These are phyloP conservation scores for Lasiurus cinereus DNA, from an alignment of 2,113 vertebrate species.

Conservation along the genomic window DNA sequence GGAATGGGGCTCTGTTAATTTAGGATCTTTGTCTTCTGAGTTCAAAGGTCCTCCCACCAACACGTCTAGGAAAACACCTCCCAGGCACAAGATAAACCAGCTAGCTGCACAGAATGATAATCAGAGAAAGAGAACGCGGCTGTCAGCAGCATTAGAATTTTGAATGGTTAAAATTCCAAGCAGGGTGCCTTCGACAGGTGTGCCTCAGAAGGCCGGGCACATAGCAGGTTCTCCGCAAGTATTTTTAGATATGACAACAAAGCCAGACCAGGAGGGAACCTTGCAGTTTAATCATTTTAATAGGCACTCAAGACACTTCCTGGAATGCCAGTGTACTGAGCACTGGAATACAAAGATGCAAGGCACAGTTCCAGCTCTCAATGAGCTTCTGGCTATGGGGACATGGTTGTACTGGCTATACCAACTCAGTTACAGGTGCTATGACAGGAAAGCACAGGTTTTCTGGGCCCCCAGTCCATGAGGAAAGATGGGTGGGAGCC, in stretches of 20 bases:
- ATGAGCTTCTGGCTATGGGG: background rate
- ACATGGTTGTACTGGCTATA: background rate
- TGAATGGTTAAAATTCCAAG: slow-evolving; percentile 28
- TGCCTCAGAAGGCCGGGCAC: background rate
- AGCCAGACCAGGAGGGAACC: background rate
- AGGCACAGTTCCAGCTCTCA: background rate
- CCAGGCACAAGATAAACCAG: background rate
- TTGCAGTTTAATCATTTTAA: slow-evolving; percentile 13
- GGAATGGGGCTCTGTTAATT: background rate
- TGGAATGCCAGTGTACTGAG: background rate
- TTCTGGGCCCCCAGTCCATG: background rate
- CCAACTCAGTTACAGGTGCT: background rate
- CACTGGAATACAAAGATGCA: background rate
- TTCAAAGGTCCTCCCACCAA: background rate
- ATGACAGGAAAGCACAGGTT: background rate
- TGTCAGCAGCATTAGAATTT: background rate
- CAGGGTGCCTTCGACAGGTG: background rate
- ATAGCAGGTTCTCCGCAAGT: background rate
- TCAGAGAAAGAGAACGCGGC: background rate
- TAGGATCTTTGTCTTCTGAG: background rate
- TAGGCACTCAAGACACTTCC: slow-evolving; percentile 21
- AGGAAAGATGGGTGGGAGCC: background rate
- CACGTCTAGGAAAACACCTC: background rate
- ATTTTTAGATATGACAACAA: background rate
- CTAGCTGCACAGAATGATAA: background rate